phyloP scores from a whole-genome alignment of 2,888 invertebrate species.

The Notocelia uddmanniana region DNA sequence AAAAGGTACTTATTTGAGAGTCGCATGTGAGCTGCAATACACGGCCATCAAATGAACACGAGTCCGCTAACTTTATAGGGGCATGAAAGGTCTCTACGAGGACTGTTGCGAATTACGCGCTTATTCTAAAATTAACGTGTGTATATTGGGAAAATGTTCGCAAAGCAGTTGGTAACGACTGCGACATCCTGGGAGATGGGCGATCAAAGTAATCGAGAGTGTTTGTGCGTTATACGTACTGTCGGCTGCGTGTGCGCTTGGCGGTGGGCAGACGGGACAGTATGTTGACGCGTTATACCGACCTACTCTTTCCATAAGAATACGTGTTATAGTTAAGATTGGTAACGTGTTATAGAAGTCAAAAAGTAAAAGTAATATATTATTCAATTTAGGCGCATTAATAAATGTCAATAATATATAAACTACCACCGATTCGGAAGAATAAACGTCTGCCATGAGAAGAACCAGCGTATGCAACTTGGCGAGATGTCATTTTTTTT shows the following conservation, averaged over 20 bases:
- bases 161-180: conserved; percentile 68
- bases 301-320: no score
- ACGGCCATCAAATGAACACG: conserved; percentile 63
- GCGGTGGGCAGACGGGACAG: neutral
- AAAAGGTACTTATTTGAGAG: conserved; percentile 24
- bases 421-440: no score
- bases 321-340: no score
- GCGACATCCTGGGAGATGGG: conserved; percentile 70
- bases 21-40: conserved; percentile 20
- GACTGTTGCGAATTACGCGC: conserved; percentile 66
- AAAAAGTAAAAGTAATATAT: no score
- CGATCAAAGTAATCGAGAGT: conserved; percentile 80
- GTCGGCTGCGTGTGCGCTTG: neutral
- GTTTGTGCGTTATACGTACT: conserved; percentile 65
- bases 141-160: conserved; percentile 69
- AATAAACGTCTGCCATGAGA: no score
- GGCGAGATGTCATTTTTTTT: no score
- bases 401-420: no score
- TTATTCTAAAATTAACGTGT: conserved; percentile 73
- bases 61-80: conserved; percentile 64
- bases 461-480: no score
- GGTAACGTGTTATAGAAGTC: no score
- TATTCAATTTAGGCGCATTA: no score
- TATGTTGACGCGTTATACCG: no score
- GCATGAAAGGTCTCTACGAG: conserved; percentile 57